These are phyloP conservation scores for Tupiocoris notatus DNA, from an alignment of 2,888 invertebrate genomes.

Conservation along the genomic window DNA sequence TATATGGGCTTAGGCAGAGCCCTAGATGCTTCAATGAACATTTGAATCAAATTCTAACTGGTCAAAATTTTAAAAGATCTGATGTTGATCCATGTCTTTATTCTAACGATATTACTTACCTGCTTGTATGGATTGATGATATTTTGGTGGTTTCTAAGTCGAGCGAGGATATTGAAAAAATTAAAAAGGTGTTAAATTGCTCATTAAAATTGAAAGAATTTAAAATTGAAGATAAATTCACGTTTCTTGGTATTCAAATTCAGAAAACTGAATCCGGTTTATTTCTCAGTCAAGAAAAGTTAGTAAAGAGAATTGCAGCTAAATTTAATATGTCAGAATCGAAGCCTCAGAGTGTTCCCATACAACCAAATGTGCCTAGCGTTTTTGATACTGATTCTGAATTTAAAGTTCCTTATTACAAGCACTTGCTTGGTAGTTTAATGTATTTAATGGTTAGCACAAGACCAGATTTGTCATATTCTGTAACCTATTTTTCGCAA, in stretches of 20 bases:
- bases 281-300: not conserved
- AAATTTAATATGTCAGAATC: not conserved
- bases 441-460: conserved; percentile 38
- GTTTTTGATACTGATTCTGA: not conserved
- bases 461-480: conserved; percentile 30
- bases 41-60: conserved; percentile 11
- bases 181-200: not conserved
- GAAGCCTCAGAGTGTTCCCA: not conserved
- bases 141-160: conserved; percentile 23
- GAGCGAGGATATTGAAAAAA: not conserved
- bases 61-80: conserved; percentile 1
- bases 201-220: not conserved
- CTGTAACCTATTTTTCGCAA: conserved; percentile 27
- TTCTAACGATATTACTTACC: conserved; percentile 2
- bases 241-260: not conserved
- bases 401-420: not conserved
- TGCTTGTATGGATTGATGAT: conserved; percentile 38
- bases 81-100: conserved; percentile 33
- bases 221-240: not conserved
- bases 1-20: conserved; percentile 35
- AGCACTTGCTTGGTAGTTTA: conserved; percentile 28
- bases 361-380: not conserved
- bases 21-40: conserved; percentile 27
- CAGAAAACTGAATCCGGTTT: not conserved
- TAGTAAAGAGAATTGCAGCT: not conserved